Base-by-base conservation (phyloP, 1,140 invertebrate genomes). In the Drosophila biarmipes region DNA sequence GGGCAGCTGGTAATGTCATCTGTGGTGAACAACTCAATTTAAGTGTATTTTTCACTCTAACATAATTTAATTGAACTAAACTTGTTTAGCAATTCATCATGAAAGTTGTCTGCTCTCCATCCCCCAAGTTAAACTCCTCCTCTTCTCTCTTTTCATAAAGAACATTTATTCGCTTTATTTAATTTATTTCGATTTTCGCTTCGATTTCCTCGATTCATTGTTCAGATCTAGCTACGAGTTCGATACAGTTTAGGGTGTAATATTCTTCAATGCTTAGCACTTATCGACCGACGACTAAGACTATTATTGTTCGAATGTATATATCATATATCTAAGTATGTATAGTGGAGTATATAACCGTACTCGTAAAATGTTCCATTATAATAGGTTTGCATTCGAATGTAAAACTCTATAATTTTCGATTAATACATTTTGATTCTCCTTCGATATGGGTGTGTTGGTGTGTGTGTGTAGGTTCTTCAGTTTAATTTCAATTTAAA, bases 241-340 rank as follows among this genome's bases (percentile, higher is more conserved):
- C 73, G 66, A 69, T 73, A 69, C 80, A 73, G 61, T 64, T 74
- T 53, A 49, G 19, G 48, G 58, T 34, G 17, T 35, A 5, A 34
- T 40, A 17, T 27, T 21, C n/a, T 49, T 49, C 40, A 6, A 52
- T 78, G 80, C 80, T 82, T 69, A 78, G 43, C 51, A 59, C 56
- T 77, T 77, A 63, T 87, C 58, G 69, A 66, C 58, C 45, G 57
- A 59, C 66, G 62, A 77, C 82, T 86, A 86, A 82, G 51, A 75
- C 82, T 86, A 86, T 86, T 86, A 86, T 86, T 86, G 82, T 86
- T 86, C 82, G 57, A 86, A 78, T 87, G 82, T 86, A 82, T 63
- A 76, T 76, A 67, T 57, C 49, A 73, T 73, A 73, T 73, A 68
- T 68, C 27, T 72, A 71, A 51, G 45, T 68, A 68, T 58, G 51